These are phyloP conservation scores for Ruditapes philippinarum DNA, from an alignment of 1,140 invertebrate genomes.

Conservation along the genomic window DNA sequence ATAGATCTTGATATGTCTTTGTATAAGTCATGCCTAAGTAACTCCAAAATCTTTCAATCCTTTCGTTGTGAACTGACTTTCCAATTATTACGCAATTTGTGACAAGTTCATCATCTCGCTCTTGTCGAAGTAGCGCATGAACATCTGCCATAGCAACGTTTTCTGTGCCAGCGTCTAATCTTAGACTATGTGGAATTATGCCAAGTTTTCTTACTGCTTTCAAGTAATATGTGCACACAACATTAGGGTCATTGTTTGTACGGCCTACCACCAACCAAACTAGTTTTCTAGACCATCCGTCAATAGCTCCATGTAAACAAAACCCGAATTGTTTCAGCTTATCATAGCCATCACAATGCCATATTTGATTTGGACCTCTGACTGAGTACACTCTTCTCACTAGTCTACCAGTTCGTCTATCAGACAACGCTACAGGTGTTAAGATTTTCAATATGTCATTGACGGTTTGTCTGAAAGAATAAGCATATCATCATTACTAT, in stretches of 20 bases:
- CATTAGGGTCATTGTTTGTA: slow-evolving; percentile 50
- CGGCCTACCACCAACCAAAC: slow-evolving; percentile 36
- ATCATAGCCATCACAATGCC: slow-evolving; percentile 46
- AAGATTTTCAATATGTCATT: too few species aligned
- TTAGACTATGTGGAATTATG: background rate
- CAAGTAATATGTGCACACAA: slow-evolving; percentile 34
- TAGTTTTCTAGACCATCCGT: slow-evolving; percentile 40
- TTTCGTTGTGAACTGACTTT: background rate
- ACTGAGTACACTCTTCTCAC: slow-evolving; percentile 2
- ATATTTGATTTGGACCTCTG: slow-evolving; percentile 27
- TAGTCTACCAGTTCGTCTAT: slow-evolving; percentile 1
- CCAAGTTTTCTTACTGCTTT: slow-evolving; percentile 3
- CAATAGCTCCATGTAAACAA: slow-evolving; percentile 46
- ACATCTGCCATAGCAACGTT: slow-evolving; percentile 19
- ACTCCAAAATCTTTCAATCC: slow-evolving; percentile 30
- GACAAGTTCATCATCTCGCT: background rate
- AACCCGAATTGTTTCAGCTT: slow-evolving; percentile 40
- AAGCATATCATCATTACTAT: background rate
- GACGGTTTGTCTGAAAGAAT: background rate
- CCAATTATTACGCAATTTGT: background rate
- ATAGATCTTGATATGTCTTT: background rate
- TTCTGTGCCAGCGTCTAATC: slow-evolving; percentile 51
- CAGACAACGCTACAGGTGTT: too few species aligned
- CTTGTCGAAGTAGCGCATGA: background rate
- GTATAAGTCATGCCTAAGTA: background rate